Conservation (phyloP, 2,888 invertebrate species). For the Molorchus minor region DNA sequence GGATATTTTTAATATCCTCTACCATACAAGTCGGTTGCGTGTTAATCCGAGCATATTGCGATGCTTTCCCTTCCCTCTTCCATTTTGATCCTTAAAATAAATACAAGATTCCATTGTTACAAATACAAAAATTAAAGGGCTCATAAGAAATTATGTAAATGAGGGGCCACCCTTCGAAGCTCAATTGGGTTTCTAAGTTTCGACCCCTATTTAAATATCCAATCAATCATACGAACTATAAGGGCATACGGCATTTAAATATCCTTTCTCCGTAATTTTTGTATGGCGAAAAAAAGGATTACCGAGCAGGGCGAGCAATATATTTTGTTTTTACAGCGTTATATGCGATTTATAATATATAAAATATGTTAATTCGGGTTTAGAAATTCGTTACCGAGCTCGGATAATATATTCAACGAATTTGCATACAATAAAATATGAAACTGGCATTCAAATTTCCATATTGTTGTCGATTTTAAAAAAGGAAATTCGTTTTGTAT, state of each 20-base stretch:
- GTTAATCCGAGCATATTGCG: constrained; percentile 20
- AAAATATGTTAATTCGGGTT: constrained; percentile 59
- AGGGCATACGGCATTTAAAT: constrained; percentile 41
- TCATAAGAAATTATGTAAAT: constrained; percentile 42
- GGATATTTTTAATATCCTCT: too few species aligned
- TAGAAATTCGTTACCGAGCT: constrained; percentile 59
- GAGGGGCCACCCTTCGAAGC: constrained; percentile 34
- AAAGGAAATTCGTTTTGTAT: constrained; percentile 45
- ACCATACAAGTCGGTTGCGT: too few species aligned
- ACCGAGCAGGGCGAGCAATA: constrained; percentile 24
- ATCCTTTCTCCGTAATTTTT: constrained; percentile 39
- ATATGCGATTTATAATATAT: constrained; percentile 48
- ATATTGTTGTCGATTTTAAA: constrained; percentile 53
- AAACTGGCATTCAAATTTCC: constrained; percentile 57
- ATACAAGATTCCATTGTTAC: constrained; percentile 39
- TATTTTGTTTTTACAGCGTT: constrained; percentile 36
- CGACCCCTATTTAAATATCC: constrained; percentile 43
- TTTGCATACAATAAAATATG: constrained; percentile 61
- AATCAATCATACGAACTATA: constrained; percentile 40
- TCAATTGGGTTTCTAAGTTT: constrained; percentile 40
- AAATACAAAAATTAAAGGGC: constrained; percentile 39
- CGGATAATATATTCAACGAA: constrained; percentile 53
- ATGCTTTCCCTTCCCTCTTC: constrained; percentile 31
- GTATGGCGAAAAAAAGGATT: constrained; percentile 39
- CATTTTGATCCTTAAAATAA: constrained; percentile 40